A percentile compares a stretch with the other conserved stretches of the same genome.
Evolutionary conservation across 2,797 vertebrate species (phyloP).

Genomic region (Ispidina lecontei): DNA sequence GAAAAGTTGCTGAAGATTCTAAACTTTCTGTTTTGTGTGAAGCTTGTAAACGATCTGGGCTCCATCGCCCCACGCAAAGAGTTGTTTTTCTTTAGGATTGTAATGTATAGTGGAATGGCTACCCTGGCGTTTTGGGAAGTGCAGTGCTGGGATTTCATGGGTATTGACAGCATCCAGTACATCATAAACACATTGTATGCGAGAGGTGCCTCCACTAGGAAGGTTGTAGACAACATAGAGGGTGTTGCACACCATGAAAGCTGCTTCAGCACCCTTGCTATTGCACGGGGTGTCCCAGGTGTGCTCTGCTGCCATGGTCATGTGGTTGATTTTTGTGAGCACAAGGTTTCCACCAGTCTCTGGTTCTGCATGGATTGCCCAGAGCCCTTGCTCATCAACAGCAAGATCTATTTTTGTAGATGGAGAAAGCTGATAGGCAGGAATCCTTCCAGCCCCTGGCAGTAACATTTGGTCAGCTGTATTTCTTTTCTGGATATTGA

Average conservation of each 20-base stretch:
- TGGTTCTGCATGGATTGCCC: constrained; percentile 89
- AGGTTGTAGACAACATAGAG: constrained; percentile 92
- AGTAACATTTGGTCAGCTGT: constrained; percentile 83
- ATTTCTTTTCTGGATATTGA: constrained; percentile 82
- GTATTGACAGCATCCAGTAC: constrained; percentile 80
- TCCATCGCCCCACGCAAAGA: constrained; percentile 94
- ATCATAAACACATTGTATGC: constrained; percentile 88
- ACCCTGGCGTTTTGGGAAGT: constrained; percentile 88
- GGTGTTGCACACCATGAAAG: constrained; percentile 90
- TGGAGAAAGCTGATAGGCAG: constrained; percentile 86
- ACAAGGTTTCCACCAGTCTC: constrained; percentile 85
- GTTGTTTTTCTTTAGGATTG: constrained; percentile 87
- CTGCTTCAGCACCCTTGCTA: constrained; percentile 88
- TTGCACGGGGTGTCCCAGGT: constrained; percentile 90
- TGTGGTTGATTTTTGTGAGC: constrained; percentile 87
- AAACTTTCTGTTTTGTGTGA: constrained; percentile 75
- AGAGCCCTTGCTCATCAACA: constrained; percentile 93
- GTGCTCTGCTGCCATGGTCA: constrained; percentile 82
- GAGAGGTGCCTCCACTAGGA: constrained; percentile 85
- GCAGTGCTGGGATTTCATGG: constrained; percentile 77
- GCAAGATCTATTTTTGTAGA: constrained; percentile 89
- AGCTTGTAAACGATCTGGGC: constrained; percentile 93
- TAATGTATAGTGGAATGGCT: constrained; percentile 90
- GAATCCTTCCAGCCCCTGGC: constrained; percentile 84
- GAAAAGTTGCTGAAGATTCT: neutral